Percentiles rank a stretch among this genome's conserved stretches.
Conservation (phyloP, 64 coral and sea anemone genomes). For the Catalaphyllia jardinei region DNA sequence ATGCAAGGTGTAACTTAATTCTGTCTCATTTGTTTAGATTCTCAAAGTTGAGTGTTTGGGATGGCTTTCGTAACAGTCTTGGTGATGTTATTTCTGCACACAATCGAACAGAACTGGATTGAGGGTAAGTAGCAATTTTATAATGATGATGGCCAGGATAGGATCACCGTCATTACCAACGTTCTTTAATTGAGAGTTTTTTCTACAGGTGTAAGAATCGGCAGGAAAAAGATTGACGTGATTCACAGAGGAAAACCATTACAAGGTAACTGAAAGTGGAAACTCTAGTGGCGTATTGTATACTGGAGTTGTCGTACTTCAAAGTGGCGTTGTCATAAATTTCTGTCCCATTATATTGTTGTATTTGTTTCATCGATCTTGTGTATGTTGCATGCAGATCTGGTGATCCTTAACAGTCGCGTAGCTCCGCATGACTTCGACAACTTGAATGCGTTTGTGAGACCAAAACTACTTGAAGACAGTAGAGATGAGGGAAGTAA, state of each 20-base stretch:
- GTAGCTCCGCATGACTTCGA: constrained; percentile 68
- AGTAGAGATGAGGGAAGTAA: constrained; percentile 78
- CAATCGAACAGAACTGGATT: neutral
- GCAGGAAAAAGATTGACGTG: constrained; percentile 49
- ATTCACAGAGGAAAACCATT: constrained; percentile 63
- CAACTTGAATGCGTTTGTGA: constrained; percentile 52
- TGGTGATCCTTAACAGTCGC: constrained; percentile 45
- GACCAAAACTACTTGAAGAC: constrained; percentile 77
- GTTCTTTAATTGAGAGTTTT: neutral
- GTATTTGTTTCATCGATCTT: neutral
- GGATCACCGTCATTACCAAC: neutral
- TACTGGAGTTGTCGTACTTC: neutral
- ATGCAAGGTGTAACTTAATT: too few relatives aligned
- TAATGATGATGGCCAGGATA: too few relatives aligned
- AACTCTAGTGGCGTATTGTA: neutral
- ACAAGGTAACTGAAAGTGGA: constrained; percentile 45
- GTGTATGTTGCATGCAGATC: constrained; percentile 63
- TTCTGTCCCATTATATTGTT: too few relatives aligned
- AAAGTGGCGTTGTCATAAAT: neutral
- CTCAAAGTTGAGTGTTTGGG: neutral
- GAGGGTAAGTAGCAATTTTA: neutral
- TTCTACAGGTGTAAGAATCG: constrained; percentile 9
- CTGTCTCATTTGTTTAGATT: neutral
- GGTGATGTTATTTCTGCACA: neutral
- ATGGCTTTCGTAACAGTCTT: neutral